Base-by-base conservation (phyloP, 2,113 vertebrate genomes). In the Hipposideros armiger region DNA sequence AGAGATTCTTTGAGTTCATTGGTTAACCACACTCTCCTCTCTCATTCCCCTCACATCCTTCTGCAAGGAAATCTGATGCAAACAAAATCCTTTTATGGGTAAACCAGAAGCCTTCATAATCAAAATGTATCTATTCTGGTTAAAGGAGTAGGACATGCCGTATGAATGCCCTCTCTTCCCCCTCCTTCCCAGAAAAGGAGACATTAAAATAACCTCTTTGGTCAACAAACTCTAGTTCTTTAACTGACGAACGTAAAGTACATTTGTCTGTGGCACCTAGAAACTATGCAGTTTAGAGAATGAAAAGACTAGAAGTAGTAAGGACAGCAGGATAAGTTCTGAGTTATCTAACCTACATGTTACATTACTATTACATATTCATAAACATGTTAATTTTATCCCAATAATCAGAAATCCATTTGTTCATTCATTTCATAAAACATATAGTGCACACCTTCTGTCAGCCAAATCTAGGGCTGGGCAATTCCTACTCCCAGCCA, bases 141-240 rank as follows among this genome's bases (percentile, higher is more conserved):
- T 90, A 72, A 56, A 92, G 13, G 3, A 47, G 32, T 22, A 45
- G 9, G 15, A 11, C 40, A 47, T 67, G 52, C 14, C 30, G 2
- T 40, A 24, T 54, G 52, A 82, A 14, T 66, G 10, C 16, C 5
- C 13, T 56, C 30, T 52, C 30, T 56, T 47, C 28, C 22, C 1
- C 2, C 16, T 20, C 1, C 14, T 22, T 11, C 1, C 5, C 0
- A 10, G 11, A 10, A 32, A 74, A 70, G 17, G n/a, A 76, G n/a
- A 58, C 4, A 5, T 50, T 76, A 32, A 74, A 67, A 60, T n/a
- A 45, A 67, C 2, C 8, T 74, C 22, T 91, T 11, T 28, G 22
- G 19, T 83, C 42, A 67, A 78, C 28, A 84, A 20, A 17, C 67
- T 76, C 42, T 80, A 26, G 6, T 56, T 64, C 82, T 88, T 66